A percentile compares a stretch with the other conserved stretches of the same genome.
Evolutionary conservation across 2,888 invertebrate species (phyloP).

Genomic region (Frankliniella fusca): DNA sequence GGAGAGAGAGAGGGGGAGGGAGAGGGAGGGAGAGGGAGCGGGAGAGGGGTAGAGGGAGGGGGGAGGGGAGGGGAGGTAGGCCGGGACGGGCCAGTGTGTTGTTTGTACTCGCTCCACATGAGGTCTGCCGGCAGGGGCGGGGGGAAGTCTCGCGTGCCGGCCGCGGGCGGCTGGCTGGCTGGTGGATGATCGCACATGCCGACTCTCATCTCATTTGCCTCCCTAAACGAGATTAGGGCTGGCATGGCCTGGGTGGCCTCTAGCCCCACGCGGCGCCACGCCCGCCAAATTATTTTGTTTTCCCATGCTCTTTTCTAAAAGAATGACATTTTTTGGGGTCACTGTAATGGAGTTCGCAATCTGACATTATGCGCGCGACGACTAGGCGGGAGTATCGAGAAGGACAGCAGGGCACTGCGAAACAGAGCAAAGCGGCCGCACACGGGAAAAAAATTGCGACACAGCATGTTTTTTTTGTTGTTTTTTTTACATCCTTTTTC

Average conservation of each 20-base stretch:
- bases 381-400: too few relatives aligned
- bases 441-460: too few relatives aligned
- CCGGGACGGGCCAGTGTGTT: not conserved
- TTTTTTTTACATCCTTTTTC: too few relatives aligned
- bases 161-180: too few relatives aligned
- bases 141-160: not conserved
- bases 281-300: too few relatives aligned
- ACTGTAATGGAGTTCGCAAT: too few relatives aligned
- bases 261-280: not conserved
- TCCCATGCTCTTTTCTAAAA: too few relatives aligned
- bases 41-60: not conserved
- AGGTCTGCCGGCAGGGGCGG: not conserved
- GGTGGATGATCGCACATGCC: not conserved
- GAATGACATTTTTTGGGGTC: too few relatives aligned
- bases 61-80: not conserved
- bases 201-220: not conserved
- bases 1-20: not conserved
- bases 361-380: too few relatives aligned
- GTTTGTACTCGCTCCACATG: conserved; percentile 1
- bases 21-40: not conserved
- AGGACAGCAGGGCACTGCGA: too few relatives aligned
- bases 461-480: too few relatives aligned
- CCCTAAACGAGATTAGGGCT: conserved; percentile 9
- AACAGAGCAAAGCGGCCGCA: too few relatives aligned
- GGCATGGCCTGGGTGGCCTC: not conserved